Evolutionary conservation across 92 coral and sea anemone species (phyloP), one percentile per base, ranked within the genome.

Genomic region (Phenganax subtilis): DNA sequence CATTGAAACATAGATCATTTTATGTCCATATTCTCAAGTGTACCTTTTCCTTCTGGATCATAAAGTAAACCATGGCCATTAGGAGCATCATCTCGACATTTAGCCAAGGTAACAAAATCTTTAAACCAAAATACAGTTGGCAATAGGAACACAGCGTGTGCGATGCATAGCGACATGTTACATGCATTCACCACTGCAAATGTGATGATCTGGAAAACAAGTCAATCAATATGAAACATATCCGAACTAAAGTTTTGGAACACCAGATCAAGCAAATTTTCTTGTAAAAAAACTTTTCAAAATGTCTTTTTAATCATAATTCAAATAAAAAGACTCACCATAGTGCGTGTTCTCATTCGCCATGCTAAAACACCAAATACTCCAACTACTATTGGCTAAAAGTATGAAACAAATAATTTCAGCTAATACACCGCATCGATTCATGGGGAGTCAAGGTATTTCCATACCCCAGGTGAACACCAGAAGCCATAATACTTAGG

Each of bases 401-500:
- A 64, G 11, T 14, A 54, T 37, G 47, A 37, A 37, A 37, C 47
- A 37, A 37, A 37, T 37, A 37, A 37, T 37, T 37, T 37, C 47
- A 37, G 47, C 47, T 37, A 37, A 5, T 27, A 30, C 14, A 14
- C 10, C 67, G 14, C 14, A 8, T 61, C 6, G 2, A 28, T 61
- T 61, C 7, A 15, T 61, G 67, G 25, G 4, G 4, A 61, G 17
- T 15, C 67, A 61, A 3, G 25, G 25, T 66, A 25, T 6, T 53
- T 30, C 6, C 55, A 62, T 79, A 79, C 83, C 73, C 83, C 83
- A 29, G 83, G 83, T 63, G 83, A 74, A 15, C 73, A 79, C 83
- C 83, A 79, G 8, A 79, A 51, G 17, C 83, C 83, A 79, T 79
- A 79, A 79, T 31, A 64, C 56, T 62, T 63, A 0, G 83, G 83